Evolutionary conservation across 1,140 invertebrate species (phyloP).

Genomic region (Drosophila lowei): DNA sequence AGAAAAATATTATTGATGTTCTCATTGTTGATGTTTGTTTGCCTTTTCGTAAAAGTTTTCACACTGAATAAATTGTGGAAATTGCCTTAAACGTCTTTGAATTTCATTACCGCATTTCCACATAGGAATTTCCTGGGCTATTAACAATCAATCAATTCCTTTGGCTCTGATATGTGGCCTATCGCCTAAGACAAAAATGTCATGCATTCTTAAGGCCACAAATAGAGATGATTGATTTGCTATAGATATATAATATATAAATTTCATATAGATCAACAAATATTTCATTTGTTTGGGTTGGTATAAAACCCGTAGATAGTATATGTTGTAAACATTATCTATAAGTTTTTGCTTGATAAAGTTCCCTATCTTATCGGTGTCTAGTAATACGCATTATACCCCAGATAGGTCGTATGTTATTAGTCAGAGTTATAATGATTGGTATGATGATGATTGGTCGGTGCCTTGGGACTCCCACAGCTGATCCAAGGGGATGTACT

Average conservation of each 20-base stretch:
- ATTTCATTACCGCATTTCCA: neutral
- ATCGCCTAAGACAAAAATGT: slow-evolving; percentile 15
- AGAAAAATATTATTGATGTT: slow-evolving; percentile 9
- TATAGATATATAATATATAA: too few species aligned
- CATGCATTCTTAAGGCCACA: neutral
- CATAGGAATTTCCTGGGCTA: neutral
- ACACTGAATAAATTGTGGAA: too few species aligned
- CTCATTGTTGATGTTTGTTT: neutral
- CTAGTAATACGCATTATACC: slow-evolving; percentile 27
- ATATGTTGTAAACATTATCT: slow-evolving; percentile 23
- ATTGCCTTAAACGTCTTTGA: too few species aligned
- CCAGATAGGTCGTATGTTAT: slow-evolving; percentile 14
- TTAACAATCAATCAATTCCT: slow-evolving; percentile 13
- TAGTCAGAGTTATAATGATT: slow-evolving; percentile 22
- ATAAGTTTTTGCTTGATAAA: neutral
- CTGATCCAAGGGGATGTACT: neutral
- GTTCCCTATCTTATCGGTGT: slow-evolving; percentile 32
- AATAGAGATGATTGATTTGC: slow-evolving; percentile 16
- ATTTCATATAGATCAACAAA: neutral
- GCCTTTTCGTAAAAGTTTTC: too few species aligned
- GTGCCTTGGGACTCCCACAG: neutral
- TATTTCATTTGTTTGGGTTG: neutral
- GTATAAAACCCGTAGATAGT: neutral
- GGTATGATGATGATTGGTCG: neutral
- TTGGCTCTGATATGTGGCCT: slow-evolving; percentile 11